Percentiles rank a stretch among this genome's conserved stretches.
Evolutionary conservation across 2,797 vertebrate genomes (phyloP).

Genomic region (Monodelphis domestica): DNA sequence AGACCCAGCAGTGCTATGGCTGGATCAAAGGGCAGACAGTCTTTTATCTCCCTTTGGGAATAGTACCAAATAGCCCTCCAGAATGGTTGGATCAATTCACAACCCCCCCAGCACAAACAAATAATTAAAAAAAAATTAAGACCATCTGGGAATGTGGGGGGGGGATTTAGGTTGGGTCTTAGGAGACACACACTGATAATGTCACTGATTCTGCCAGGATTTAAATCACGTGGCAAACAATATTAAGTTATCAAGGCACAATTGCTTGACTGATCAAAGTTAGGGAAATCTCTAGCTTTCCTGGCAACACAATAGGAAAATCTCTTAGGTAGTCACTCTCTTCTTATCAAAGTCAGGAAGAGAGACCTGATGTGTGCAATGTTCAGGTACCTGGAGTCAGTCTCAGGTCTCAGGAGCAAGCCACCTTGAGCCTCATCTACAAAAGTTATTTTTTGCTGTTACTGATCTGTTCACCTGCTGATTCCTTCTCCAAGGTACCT

Average conservation of each 20-base stretch:
- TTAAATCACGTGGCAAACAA: background rate
- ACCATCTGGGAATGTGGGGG: too few species aligned
- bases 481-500: background rate
- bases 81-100: too few species aligned
- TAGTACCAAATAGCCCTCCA: too few species aligned
- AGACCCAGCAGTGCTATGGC: too few species aligned
- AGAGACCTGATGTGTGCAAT: background rate
- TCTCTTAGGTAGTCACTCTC: background rate
- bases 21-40: too few species aligned
- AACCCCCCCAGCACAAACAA: too few species aligned
- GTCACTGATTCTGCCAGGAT: background rate
- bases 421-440: background rate
- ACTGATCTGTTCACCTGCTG: background rate
- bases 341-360: background rate
- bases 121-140: too few species aligned
- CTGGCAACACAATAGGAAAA: background rate
- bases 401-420: background rate
- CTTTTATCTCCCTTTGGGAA: too few species aligned
- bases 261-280: background rate
- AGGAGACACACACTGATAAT: background rate
- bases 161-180: too few species aligned
- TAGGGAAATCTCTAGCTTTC: background rate
- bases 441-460: background rate
- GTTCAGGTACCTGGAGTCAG: background rate
- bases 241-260: background rate